Evolutionary conservation across 1,140 invertebrate genomes (phyloP).

Genomic region (Neodiprion lecontei): DNA sequence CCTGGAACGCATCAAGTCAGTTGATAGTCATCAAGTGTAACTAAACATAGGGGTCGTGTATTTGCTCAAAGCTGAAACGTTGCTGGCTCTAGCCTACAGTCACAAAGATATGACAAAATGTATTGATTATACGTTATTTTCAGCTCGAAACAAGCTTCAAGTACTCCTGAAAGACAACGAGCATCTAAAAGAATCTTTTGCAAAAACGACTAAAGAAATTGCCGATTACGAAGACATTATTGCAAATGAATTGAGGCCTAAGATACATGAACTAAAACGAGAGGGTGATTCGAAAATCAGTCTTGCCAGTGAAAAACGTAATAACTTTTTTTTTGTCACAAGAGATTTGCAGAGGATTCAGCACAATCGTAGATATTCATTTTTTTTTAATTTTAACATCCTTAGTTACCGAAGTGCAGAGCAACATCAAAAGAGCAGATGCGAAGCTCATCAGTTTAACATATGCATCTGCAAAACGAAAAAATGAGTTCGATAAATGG

Average conservation of each 20-base stretch:
- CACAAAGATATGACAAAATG: neutral
- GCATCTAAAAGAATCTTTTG: conserved; percentile 41
- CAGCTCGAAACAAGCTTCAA: conserved; percentile 43
- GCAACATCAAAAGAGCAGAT: conserved; percentile 63
- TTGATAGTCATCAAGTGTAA: too few relatives aligned
- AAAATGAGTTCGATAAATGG: conserved; percentile 67
- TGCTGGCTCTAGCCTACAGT: too few relatives aligned
- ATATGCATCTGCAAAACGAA: conserved; percentile 62
- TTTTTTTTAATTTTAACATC: conserved; percentile 24
- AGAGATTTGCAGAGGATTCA: too few relatives aligned
- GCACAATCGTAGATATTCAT: neutral
- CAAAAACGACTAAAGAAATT: conserved; percentile 56
- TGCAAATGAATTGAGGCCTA: conserved; percentile 53
- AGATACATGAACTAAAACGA: conserved; percentile 63
- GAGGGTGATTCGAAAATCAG: conserved; percentile 66
- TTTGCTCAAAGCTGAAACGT: too few relatives aligned
- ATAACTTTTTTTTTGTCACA: conserved; percentile 7
- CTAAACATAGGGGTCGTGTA: too few relatives aligned
- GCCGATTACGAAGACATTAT: conserved; percentile 54
- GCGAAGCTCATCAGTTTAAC: conserved; percentile 64
- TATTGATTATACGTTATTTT: conserved; percentile 19
- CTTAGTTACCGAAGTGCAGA: conserved; percentile 66
- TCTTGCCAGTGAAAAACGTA: conserved; percentile 55
- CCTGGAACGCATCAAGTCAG: neutral
- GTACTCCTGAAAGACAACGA: conserved; percentile 37